These are phyloP conservation scores for Craseonycteris thonglongyai DNA, from an alignment of 2,113 vertebrate genomes.

Conservation along the genomic window DNA sequence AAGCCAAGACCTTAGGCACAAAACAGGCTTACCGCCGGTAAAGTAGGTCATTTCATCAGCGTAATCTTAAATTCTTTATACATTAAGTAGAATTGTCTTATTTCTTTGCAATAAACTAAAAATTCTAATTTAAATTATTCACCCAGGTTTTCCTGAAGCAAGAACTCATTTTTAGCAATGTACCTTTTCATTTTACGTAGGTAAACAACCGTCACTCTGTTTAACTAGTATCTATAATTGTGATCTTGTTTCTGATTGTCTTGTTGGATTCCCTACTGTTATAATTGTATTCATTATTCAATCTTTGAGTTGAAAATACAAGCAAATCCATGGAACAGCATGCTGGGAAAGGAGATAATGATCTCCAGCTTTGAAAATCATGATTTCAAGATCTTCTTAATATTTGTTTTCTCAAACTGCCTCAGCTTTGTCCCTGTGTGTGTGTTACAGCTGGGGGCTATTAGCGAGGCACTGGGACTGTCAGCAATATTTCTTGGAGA, in stretches of 20 bases:
- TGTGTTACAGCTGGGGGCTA: not conserved
- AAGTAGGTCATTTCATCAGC: not conserved
- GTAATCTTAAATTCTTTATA: not conserved
- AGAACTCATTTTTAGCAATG: not conserved
- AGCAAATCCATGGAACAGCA: not conserved
- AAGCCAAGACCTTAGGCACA: not conserved
- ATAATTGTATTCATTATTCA: constrained; percentile 51
- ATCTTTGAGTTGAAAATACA: not conserved
- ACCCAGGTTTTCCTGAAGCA: not conserved
- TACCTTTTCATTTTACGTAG: not conserved
- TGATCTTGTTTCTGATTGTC: not conserved
- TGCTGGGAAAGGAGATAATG: constrained; percentile 16
- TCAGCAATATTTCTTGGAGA: not conserved
- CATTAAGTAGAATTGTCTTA: not conserved
- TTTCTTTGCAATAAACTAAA: not conserved
- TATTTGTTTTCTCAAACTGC: constrained; percentile 33
- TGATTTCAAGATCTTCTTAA: not conserved
- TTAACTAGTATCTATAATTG: not conserved
- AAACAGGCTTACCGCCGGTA: not conserved
- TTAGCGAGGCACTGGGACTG: not conserved
- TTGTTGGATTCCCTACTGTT: constrained; percentile 15
- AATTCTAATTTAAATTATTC: not conserved
- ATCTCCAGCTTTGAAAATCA: constrained; percentile 39
- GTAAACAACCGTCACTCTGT: constrained; percentile 20
- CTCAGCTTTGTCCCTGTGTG: not conserved